Conservation (phyloP, 2,888 invertebrate species). For the Cephus pygmeus region DNA sequence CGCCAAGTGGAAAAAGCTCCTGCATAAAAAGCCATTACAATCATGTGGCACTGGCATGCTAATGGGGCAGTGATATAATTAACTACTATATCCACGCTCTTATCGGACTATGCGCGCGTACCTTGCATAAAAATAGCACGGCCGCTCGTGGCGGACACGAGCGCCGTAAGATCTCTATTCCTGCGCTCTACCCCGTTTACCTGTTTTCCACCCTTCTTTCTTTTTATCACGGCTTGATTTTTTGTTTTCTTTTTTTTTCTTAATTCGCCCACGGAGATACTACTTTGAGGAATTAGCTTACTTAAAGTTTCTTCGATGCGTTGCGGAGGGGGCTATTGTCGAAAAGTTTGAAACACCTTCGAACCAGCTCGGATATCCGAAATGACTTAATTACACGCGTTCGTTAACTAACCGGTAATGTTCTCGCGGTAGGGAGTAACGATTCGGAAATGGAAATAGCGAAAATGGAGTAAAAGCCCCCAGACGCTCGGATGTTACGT, state of each 20-base stretch:
- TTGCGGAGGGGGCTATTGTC: not conserved
- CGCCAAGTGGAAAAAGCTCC: slow-evolving; percentile 31
- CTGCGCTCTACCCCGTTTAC: not conserved
- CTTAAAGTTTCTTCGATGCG: not conserved
- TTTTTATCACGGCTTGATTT: not conserved
- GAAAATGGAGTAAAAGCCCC: slow-evolving; percentile 28
- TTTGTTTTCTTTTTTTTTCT: too few relatives aligned
- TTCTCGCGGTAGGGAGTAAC: not conserved
- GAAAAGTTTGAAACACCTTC: not conserved
- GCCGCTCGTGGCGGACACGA: slow-evolving; percentile 2
- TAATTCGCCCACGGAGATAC: not conserved
- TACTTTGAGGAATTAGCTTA: not conserved
- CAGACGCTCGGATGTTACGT: slow-evolving; percentile 5
- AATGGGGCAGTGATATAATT: slow-evolving; percentile 53
- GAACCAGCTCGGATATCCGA: slow-evolving; percentile 17
- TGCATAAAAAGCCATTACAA: slow-evolving; percentile 48
- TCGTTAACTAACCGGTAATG: slow-evolving; percentile 20
- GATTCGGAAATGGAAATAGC: slow-evolving; percentile 30
- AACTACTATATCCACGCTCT: slow-evolving; percentile 47
- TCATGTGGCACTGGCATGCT: slow-evolving; percentile 49
- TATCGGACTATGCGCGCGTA: slow-evolving; percentile 40
- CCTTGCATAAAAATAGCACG: slow-evolving; percentile 43
- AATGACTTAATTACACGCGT: slow-evolving; percentile 37
- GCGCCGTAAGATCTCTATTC: not conserved
- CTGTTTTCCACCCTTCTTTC: not conserved